A percentile compares a stretch with the other conserved stretches of the same genome.
These are phyloP conservation scores for Leptinotarsa tumamoca DNA, from an alignment of 2,888 invertebrate genomes.

Conservation along the genomic window DNA sequence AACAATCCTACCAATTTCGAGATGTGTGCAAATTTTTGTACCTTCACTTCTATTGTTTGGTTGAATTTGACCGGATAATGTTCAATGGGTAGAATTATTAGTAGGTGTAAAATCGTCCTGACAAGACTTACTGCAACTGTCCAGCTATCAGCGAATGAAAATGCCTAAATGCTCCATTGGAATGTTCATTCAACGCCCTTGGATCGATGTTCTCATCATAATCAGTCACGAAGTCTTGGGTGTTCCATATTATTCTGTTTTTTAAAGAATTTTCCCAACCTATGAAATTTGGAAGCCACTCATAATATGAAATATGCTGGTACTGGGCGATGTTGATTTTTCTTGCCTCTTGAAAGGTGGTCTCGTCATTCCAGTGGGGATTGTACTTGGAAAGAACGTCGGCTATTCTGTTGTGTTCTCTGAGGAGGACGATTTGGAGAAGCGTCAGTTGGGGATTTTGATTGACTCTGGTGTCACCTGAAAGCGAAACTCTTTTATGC, in stretches of 20 bases:
- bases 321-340: constrained; percentile 76
- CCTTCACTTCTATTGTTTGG: too few relatives aligned
- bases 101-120: not conserved
- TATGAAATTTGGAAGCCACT: constrained; percentile 80
- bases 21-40: too few relatives aligned
- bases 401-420: constrained; percentile 82
- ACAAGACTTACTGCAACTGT: constrained; percentile 72
- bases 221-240: constrained; percentile 73
- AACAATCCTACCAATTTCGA: too few relatives aligned
- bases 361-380: constrained; percentile 82
- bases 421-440: constrained; percentile 75
- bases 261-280: constrained; percentile 73
- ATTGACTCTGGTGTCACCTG: constrained; percentile 77
- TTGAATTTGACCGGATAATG: too few relatives aligned
- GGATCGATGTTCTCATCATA: constrained; percentile 76
- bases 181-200: constrained; percentile 75
- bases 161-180: constrained; percentile 79
- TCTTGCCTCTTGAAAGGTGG: constrained; percentile 77
- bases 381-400: constrained; percentile 72
- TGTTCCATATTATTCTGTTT: constrained; percentile 73
- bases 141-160: constrained; percentile 80
- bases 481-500: constrained; percentile 29
- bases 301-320: constrained; percentile 81
- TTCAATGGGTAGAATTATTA: too few relatives aligned
- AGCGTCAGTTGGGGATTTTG: constrained; percentile 79